Evolutionary conservation across 2,113 vertebrate genomes (phyloP).

Genomic region (Anolis carolinensis): DNA sequence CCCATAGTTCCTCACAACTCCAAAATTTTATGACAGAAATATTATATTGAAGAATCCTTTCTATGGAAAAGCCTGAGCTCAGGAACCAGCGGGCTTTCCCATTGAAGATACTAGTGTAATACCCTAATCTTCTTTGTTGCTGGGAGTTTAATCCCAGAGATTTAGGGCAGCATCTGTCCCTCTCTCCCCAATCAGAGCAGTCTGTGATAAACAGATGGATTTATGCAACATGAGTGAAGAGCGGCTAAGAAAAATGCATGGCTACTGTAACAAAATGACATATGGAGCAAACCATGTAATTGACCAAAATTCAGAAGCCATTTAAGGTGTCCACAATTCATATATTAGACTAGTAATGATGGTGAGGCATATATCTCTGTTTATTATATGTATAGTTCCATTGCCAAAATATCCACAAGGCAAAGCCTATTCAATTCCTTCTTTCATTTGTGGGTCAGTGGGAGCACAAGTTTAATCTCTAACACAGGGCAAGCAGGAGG

Average conservation of each 20-base stretch:
- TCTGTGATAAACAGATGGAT: conserved; percentile 45
- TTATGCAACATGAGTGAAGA: conserved; percentile 7
- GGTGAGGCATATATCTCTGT: not conserved
- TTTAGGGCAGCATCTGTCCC: conserved; percentile 78
- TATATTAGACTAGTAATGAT: not conserved
- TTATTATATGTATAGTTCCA: not conserved
- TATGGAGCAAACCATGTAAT: conserved; percentile 41
- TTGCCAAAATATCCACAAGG: not conserved
- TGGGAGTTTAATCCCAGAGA: conserved; percentile 73
- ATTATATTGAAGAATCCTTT: not conserved
- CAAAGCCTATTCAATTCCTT: not conserved
- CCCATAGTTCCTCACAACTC: not conserved
- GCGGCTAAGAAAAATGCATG: not conserved
- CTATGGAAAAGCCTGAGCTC: not conserved
- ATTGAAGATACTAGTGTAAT: conserved; percentile 58
- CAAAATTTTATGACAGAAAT: not conserved
- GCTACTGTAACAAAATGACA: conserved; percentile 17
- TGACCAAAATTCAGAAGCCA: not conserved
- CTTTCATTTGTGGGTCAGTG: conserved; percentile 10
- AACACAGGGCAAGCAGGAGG: not conserved
- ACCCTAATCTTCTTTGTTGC: conserved; percentile 77
- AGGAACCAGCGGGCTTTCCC: conserved; percentile 50
- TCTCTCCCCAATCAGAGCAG: conserved; percentile 41
- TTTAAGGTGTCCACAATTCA: conserved; percentile 35
- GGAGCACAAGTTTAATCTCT: conserved; percentile 3